phyloP scores from a whole-genome alignment of 2,113 vertebrate species.

The Lepisosteus oculatus region DNA sequence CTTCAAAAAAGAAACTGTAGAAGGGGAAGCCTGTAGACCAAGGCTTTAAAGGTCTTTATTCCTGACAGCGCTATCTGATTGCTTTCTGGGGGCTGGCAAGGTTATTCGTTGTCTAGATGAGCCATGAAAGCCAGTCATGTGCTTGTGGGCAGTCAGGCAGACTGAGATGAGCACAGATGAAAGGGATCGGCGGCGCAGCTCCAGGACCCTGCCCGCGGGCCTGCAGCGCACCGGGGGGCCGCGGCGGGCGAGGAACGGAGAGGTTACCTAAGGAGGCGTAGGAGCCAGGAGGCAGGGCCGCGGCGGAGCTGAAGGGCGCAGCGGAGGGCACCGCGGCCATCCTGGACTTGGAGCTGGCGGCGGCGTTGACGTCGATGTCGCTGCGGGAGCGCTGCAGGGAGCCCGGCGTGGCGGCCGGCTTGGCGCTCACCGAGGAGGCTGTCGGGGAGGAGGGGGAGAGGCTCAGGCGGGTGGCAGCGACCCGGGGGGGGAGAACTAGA shows the following conservation, averaged over 20 bases:
- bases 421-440: constrained; percentile 83
- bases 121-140: too few species aligned
- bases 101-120: too few species aligned
- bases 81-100: too few species aligned
- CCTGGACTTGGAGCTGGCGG: constrained; percentile 91
- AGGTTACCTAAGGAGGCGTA: constrained; percentile 92
- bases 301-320: constrained; percentile 84
- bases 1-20: too few species aligned
- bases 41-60: too few species aligned
- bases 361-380: constrained; percentile 94
- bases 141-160: too few species aligned
- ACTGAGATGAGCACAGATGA: too few species aligned
- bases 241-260: background rate
- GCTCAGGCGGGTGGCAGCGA: background rate
- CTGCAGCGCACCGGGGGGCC: background rate
- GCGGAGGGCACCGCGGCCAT: constrained; percentile 73
- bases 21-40: too few species aligned
- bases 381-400: constrained; percentile 95
- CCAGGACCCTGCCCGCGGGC: too few species aligned
- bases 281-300: constrained; percentile 92
- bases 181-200: too few species aligned
- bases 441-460: constrained; percentile 33
- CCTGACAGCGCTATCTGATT: too few species aligned
- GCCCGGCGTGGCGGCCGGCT: constrained; percentile 75
- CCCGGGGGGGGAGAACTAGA: background rate